Conservation (phyloP, 1,140 invertebrate species). For the Lerema accius region DNA sequence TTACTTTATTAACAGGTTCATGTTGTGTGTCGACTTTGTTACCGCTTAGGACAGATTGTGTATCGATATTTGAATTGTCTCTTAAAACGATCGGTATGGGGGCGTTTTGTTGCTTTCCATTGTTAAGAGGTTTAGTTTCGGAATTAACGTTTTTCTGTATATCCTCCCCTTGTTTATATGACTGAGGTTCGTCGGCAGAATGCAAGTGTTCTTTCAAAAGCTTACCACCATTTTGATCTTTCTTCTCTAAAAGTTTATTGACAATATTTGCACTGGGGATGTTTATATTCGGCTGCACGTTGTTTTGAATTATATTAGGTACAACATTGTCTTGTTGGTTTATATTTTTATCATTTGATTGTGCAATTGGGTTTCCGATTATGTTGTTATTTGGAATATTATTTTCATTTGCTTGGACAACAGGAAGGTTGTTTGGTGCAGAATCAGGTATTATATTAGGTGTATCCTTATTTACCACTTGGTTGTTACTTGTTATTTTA, state of each 20-base stretch:
- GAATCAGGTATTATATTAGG: conserved; percentile 11
- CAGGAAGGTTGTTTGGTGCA: conserved; percentile 15
- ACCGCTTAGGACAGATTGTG: neutral
- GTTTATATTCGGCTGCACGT: neutral
- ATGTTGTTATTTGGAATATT: conserved; percentile 1
- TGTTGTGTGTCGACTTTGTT: conserved; percentile 13
- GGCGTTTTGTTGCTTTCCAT: conserved; percentile 40
- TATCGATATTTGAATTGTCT: conserved; percentile 32
- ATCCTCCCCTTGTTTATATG: conserved; percentile 68
- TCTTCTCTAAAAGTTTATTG: conserved; percentile 19
- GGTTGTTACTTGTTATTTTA: conserved; percentile 15
- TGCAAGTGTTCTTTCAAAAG: conserved; percentile 54
- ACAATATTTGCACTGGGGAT: conserved; percentile 25
- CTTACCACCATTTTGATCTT: conserved; percentile 22
- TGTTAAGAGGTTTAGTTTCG: conserved; percentile 30
- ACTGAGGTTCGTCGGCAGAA: conserved; percentile 68
- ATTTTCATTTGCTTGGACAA: neutral
- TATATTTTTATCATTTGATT: neutral
- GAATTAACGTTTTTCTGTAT: conserved; percentile 38
- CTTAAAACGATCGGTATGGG: conserved; percentile 47
- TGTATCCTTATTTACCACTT: conserved; percentile 15
- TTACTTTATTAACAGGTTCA: conserved; percentile 22
- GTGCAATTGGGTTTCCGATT: conserved; percentile 5
- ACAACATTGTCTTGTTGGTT: conserved; percentile 5
- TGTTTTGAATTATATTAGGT: conserved; percentile 19